Evolutionary conservation across 2,888 invertebrate genomes (phyloP).

Genomic region (Xestia c-nigrum): DNA sequence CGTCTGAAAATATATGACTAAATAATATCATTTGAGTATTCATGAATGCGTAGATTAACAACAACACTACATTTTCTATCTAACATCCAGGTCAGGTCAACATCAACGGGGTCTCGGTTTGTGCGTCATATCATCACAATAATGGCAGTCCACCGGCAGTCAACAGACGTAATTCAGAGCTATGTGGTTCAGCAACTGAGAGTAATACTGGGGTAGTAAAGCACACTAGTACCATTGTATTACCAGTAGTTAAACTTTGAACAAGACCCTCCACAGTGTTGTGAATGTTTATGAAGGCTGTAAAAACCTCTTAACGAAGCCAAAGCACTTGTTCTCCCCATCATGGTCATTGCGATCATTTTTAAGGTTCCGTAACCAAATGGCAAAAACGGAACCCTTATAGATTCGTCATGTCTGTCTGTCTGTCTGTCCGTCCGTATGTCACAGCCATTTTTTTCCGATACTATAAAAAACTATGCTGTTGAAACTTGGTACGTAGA

Average conservation of each 20-base stretch:
- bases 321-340: too few relatives aligned
- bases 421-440: too few relatives aligned
- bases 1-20: background rate
- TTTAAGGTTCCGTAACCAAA: too few relatives aligned
- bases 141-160: background rate
- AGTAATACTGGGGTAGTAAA: background rate
- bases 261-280: background rate
- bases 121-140: background rate
- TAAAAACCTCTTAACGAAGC: too few relatives aligned
- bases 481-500: too few relatives aligned
- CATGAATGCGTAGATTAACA: background rate
- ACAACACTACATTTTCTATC: too few relatives aligned
- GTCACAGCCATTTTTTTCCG: too few relatives aligned
- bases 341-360: too few relatives aligned
- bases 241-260: background rate
- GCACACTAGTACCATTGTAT: background rate
- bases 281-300: background rate
- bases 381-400: too few relatives aligned
- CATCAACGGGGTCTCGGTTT: background rate
- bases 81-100: background rate
- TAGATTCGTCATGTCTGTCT: too few relatives aligned
- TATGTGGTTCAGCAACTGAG: constrained; percentile 5
- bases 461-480: too few relatives aligned
- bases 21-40: background rate
- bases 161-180: background rate